phyloP scores from a whole-genome alignment of 2,113 vertebrate genomes.

The Erythrocebus patas region DNA sequence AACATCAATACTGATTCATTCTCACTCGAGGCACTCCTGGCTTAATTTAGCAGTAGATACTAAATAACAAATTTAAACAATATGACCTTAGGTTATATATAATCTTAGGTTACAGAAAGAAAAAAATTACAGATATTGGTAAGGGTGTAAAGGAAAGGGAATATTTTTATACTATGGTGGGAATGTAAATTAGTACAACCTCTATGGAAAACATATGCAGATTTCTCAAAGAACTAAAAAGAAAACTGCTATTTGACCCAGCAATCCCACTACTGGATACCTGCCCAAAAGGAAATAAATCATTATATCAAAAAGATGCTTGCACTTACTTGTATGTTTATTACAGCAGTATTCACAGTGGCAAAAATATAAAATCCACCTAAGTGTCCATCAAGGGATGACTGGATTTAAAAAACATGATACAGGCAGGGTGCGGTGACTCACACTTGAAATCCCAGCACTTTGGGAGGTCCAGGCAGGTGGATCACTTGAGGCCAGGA shows the following conservation, averaged over 20 bases:
- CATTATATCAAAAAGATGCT: not conserved
- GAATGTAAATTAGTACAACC: not conserved
- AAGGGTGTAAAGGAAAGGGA: not conserved
- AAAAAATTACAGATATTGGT: not conserved
- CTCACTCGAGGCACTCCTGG: not conserved
- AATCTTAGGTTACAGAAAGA: not conserved
- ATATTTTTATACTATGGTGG: not conserved
- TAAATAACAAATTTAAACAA: not conserved
- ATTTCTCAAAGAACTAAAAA: not conserved
- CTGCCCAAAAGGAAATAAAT: not conserved
- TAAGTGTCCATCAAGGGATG: not conserved
- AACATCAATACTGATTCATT: not conserved
- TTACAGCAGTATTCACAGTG: not conserved
- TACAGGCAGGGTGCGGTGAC: no score
- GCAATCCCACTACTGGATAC: not conserved
- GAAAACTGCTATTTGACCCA: not conserved
- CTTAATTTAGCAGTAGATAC: not conserved
- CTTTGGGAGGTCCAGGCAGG: no score
- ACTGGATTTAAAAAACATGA: not conserved
- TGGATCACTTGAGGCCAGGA: no score
- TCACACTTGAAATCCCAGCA: no score
- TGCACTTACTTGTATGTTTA: not conserved
- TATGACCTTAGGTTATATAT: not conserved
- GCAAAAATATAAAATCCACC: not conserved
- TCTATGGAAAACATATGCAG: not conserved